A percentile compares a stretch with the other conserved stretches of the same genome.
Conservation (phyloP, 2,797 vertebrate species). For the Sebastes glaucus region DNA sequence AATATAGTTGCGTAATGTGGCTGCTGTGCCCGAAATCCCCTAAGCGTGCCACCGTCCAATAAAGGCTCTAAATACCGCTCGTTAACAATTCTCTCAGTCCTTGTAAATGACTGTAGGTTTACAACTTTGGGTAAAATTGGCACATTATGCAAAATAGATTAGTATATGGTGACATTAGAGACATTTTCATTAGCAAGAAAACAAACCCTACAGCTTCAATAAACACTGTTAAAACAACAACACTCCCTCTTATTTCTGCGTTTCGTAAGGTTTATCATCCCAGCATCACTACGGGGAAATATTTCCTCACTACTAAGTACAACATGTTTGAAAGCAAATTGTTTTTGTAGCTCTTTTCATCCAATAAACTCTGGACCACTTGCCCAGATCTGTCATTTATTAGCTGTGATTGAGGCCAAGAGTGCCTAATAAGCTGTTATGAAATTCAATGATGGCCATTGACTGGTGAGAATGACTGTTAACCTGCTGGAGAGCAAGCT, state of each 20-base stretch:
- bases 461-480: constrained; percentile 55
- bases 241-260: not conserved
- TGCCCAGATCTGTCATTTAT: constrained; percentile 30
- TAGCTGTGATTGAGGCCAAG: constrained; percentile 23
- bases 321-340: constrained; percentile 35
- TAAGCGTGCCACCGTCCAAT: constrained; percentile 64
- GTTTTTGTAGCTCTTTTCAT: constrained; percentile 25
- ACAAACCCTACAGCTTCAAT: not conserved
- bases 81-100: constrained; percentile 32
- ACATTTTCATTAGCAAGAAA: constrained; percentile 15
- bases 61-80: constrained; percentile 47
- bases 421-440: constrained; percentile 38
- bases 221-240: not conserved
- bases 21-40: constrained; percentile 46
- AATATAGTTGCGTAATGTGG: constrained; percentile 53
- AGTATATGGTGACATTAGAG: constrained; percentile 3
- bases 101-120: constrained; percentile 46
- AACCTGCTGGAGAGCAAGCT: constrained; percentile 56
- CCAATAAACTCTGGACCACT: constrained; percentile 14
- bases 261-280: not conserved
- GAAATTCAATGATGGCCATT: constrained; percentile 53
- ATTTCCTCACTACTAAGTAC: constrained; percentile 5
- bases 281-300: not conserved
- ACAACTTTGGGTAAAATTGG: constrained; percentile 34
- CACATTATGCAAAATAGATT: constrained; percentile 21